Evolutionary conservation across 2,113 vertebrate species (phyloP).

Genomic region (Chionodraco myersi): DNA sequence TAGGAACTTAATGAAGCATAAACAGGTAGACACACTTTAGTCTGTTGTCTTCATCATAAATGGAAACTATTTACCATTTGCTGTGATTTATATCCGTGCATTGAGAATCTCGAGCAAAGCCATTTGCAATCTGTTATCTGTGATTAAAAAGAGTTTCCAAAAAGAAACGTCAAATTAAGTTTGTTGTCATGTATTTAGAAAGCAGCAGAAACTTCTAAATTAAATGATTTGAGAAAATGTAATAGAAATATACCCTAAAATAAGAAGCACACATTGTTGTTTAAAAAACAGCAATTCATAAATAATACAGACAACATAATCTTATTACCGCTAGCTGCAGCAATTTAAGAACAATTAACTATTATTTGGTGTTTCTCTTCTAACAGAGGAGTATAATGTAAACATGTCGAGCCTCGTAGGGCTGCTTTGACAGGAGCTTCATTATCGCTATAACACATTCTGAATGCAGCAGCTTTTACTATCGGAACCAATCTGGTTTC

Average conservation of each 20-base stretch:
- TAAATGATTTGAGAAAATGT: too few species aligned
- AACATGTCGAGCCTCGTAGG: not conserved
- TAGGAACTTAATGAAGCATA: conserved; percentile 8
- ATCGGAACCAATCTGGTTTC: not conserved
- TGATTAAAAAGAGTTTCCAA: too few species aligned
- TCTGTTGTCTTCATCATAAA: not conserved
- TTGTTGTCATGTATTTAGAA: too few species aligned
- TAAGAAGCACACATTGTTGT: too few species aligned
- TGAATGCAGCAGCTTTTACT: too few species aligned
- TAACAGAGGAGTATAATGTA: not conserved
- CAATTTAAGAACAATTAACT: not conserved
- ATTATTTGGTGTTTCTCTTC: not conserved
- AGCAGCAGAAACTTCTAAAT: too few species aligned
- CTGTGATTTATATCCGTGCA: not conserved
- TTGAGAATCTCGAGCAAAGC: not conserved
- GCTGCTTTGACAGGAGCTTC: not conserved
- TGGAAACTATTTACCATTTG: not conserved
- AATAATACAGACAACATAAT: not conserved
- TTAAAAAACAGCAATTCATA: too few species aligned
- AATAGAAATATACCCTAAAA: too few species aligned
- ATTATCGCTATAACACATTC: too few species aligned
- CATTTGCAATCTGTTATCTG: not conserved
- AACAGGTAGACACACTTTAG: not conserved
- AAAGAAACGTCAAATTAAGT: too few species aligned
- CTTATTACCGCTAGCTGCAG: not conserved